Evolutionary conservation across 1,140 invertebrate genomes (phyloP).

Genomic region (Habropoda laboriosa): DNA sequence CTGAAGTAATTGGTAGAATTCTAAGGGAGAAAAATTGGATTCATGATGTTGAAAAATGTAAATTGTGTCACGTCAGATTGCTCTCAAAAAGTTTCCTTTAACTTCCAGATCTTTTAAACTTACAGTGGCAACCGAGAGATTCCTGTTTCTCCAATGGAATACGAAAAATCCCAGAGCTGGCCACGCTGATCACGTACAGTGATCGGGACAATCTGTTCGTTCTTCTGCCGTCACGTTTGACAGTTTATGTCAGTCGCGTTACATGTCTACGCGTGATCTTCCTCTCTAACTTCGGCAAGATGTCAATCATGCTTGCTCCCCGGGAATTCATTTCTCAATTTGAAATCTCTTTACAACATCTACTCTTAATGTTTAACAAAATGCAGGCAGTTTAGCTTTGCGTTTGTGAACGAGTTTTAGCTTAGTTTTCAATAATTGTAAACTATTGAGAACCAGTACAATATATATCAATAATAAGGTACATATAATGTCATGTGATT

Average conservation of each 20-base stretch:
- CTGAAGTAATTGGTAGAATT: slow-evolving; percentile 56
- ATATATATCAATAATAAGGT: too few species aligned
- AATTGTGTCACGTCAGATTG: slow-evolving; percentile 65
- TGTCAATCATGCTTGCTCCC: slow-evolving; percentile 70
- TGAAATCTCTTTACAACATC: slow-evolving; percentile 55
- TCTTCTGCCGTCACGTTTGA: slow-evolving; percentile 71
- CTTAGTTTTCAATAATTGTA: too few species aligned
- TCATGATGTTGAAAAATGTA: slow-evolving; percentile 68
- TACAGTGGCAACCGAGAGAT: neutral
- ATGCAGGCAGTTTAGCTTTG: neutral
- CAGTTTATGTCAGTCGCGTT: slow-evolving; percentile 72
- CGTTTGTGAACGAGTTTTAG: neutral
- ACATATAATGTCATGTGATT: too few species aligned
- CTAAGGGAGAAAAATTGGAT: slow-evolving; percentile 65
- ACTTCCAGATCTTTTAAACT: neutral
- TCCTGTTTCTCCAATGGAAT: slow-evolving; percentile 7
- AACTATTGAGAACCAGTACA: too few species aligned
- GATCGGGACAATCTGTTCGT: slow-evolving; percentile 68
- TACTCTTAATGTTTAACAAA: neutral
- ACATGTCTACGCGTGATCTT: slow-evolving; percentile 65
- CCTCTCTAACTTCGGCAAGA: slow-evolving; percentile 53
- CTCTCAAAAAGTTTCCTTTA: slow-evolving; percentile 36
- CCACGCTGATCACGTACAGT: slow-evolving; percentile 73
- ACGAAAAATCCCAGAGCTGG: slow-evolving; percentile 59
- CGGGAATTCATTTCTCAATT: slow-evolving; percentile 55